A percentile compares a stretch with the other conserved stretches of the same genome.
Evolutionary conservation across 2,888 invertebrate genomes (phyloP).

Genomic region (Drosophila kambysellisi): DNA sequence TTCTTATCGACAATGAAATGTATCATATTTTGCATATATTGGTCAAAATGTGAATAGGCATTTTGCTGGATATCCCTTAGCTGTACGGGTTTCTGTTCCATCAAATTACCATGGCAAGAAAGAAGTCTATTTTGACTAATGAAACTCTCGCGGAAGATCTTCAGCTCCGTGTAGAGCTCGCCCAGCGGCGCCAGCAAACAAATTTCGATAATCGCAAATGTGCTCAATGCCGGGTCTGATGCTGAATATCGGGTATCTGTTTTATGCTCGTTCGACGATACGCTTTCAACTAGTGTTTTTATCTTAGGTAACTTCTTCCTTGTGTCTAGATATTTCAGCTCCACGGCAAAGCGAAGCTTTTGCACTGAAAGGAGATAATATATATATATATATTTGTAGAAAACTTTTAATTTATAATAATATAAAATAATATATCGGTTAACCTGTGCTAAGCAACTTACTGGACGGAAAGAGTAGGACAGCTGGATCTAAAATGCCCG

Average conservation of each 20-base stretch:
- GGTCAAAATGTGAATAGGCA: slow-evolving; percentile 52
- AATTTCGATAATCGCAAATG: slow-evolving; percentile 62
- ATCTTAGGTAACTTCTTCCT: slow-evolving; percentile 11
- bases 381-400: not conserved
- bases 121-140: slow-evolving; percentile 59
- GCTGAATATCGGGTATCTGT: not conserved
- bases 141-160: slow-evolving; percentile 49
- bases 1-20: slow-evolving; percentile 53
- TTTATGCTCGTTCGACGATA: not conserved
- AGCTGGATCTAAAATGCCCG: slow-evolving; percentile 68
- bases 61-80: slow-evolving; percentile 31
- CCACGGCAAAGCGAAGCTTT: slow-evolving; percentile 63
- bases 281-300: not conserved
- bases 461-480: slow-evolving; percentile 72
- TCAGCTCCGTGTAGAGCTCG: slow-evolving; percentile 51
- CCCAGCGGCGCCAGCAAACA: slow-evolving; percentile 62
- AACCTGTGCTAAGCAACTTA: slow-evolving; percentile 20
- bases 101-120: slow-evolving; percentile 22
- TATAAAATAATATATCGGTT: not conserved
- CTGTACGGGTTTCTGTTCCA: rapidly evolving
- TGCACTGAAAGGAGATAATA: slow-evolving; percentile 31
- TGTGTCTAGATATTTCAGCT: slow-evolving; percentile 49
- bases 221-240: not conserved
- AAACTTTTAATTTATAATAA: not conserved
- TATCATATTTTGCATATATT: slow-evolving; percentile 43